Evolutionary conservation across 2,797 vertebrate genomes (phyloP).

Genomic region (Natrix natrix): DNA sequence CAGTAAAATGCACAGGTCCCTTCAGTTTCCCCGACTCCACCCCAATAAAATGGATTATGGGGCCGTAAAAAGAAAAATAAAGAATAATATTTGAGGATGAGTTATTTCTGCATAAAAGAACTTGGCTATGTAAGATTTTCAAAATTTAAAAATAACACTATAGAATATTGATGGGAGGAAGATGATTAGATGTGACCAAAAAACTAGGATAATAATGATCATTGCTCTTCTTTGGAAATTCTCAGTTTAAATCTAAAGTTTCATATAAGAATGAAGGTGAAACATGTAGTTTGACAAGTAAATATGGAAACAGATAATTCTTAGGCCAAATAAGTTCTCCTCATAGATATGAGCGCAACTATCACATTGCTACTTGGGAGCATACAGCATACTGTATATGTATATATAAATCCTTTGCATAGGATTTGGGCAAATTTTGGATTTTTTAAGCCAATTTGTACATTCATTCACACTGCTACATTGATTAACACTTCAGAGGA

Average conservation of each 20-base stretch:
- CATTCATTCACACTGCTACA: background rate
- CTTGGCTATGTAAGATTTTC: background rate
- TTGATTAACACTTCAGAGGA: background rate
- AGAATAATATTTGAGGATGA: background rate
- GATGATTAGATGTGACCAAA: background rate
- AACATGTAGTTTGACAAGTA: background rate
- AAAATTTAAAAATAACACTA: background rate
- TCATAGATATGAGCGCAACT: background rate
- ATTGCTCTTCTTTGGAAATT: background rate
- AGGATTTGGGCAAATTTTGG: background rate
- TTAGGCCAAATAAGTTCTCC: background rate
- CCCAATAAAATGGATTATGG: background rate
- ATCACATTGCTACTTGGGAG: background rate
- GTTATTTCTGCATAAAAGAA: background rate
- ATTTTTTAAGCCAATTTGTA: background rate
- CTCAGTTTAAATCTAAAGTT: background rate
- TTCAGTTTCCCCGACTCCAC: background rate
- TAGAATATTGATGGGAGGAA: background rate
- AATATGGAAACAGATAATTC: background rate
- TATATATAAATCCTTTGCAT: background rate
- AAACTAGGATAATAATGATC: background rate
- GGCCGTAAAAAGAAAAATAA: background rate
- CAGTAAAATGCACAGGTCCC: background rate
- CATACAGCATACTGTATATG: background rate
- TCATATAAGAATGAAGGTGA: background rate